A percentile compares a stretch with the other conserved stretches of the same genome.
Evolutionary conservation across 1,140 invertebrate species (phyloP).

Genomic region (Trialeurodes vaporariorum): DNA sequence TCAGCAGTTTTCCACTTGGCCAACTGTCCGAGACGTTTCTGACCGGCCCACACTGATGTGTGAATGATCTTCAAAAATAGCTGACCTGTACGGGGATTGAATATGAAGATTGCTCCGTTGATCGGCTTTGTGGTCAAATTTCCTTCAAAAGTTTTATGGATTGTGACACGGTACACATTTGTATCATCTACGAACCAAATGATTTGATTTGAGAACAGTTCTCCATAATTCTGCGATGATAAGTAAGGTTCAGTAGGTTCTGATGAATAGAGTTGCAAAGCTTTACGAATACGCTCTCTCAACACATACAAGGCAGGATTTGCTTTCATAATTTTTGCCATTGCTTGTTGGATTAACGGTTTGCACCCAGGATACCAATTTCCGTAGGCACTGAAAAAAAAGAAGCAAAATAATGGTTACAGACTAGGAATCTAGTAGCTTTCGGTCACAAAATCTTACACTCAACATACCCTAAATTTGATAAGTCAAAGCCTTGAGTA

Average conservation of each 20-base stretch:
- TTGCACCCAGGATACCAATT: slow-evolving; percentile 99
- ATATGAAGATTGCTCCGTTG: slow-evolving; percentile 99
- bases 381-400: slow-evolving; percentile 74
- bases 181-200: slow-evolving; percentile 99
- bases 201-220: slow-evolving; percentile 98
- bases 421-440: no score
- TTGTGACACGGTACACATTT: slow-evolving; percentile 98
- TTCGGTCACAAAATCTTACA: no score
- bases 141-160: slow-evolving; percentile 99
- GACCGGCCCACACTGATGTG: slow-evolving; percentile 98
- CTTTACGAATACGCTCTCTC: slow-evolving; percentile 94
- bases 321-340: slow-evolving; percentile 99
- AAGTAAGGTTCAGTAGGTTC: slow-evolving; percentile 99
- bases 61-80: slow-evolving; percentile 99
- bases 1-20: slow-evolving; percentile 99
- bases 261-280: slow-evolving; percentile 94
- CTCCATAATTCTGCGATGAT: slow-evolving; percentile 98
- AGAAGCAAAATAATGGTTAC: slow-evolving; percentile 10
- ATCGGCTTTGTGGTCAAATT: slow-evolving; percentile 99
- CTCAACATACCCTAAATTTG: no score
- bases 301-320: slow-evolving; percentile 98
- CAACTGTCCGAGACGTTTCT: slow-evolving; percentile 72
- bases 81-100: slow-evolving; percentile 99
- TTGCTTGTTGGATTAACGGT: slow-evolving; percentile 96
- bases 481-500: no score